These are phyloP conservation scores for Zingel zingel DNA, from an alignment of 2,113 vertebrate genomes.

Conservation along the genomic window DNA sequence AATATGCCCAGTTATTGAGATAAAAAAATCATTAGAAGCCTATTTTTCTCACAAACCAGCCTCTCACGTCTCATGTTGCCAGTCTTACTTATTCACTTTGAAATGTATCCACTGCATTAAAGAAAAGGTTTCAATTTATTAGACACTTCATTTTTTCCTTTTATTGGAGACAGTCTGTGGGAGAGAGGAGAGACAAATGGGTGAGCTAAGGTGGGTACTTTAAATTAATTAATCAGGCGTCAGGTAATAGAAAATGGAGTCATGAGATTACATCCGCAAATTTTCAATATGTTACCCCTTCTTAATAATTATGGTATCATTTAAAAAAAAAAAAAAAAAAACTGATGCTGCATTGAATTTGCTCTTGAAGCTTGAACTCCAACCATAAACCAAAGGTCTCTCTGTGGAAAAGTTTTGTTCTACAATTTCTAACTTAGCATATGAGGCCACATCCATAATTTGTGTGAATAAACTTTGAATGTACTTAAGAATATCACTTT, in stretches of 20 bases:
- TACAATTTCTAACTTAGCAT: neutral
- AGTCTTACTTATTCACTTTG: constrained; percentile 7
- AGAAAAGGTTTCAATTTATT: neutral
- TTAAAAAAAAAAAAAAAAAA: neutral
- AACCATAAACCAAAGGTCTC: neutral
- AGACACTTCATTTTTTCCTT: neutral
- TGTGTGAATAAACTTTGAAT: neutral
- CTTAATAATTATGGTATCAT: neutral
- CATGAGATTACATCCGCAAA: constrained; percentile 14
- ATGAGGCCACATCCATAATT: neutral
- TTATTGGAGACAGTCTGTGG: neutral
- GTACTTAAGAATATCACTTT: too few relatives aligned
- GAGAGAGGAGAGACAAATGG: constrained; percentile 9
- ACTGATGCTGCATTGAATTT: neutral
- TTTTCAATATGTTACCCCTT: neutral
- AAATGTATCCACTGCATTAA: neutral
- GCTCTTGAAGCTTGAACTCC: neutral
- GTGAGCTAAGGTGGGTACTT: constrained; percentile 1
- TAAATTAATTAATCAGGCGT: constrained; percentile 32
- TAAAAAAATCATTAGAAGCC: neutral
- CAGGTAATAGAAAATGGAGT: constrained; percentile 22
- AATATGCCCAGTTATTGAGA: too few relatives aligned
- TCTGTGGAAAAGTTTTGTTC: neutral
- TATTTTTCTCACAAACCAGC: neutral
- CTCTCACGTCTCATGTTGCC: neutral